phyloP scores from a whole-genome alignment of 2,797 vertebrate species.

The Crenichthys baileyi region DNA sequence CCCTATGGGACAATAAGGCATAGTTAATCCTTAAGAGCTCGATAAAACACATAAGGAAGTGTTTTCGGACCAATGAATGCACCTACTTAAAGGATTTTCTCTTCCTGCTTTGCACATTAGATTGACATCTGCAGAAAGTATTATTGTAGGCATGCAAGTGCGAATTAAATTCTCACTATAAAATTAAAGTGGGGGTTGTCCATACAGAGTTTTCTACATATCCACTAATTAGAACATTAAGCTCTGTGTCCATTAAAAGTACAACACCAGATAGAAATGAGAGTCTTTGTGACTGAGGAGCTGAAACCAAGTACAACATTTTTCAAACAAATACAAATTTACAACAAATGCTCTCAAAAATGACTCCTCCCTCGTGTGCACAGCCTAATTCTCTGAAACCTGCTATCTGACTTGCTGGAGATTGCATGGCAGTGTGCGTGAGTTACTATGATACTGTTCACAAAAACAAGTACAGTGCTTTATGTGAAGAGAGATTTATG shows the following conservation, averaged over 20 bases:
- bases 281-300: constrained; percentile 6
- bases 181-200: background rate
- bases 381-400: constrained; percentile 27
- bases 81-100: background rate
- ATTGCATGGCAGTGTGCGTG: constrained; percentile 2
- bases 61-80: too few relatives aligned
- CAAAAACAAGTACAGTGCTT: constrained; percentile 30
- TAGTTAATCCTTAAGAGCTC: too few relatives aligned
- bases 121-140: background rate
- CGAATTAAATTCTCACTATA: background rate
- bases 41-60: background rate
- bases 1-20: background rate
- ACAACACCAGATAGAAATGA: background rate
- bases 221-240: background rate
- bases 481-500: constrained; percentile 58
- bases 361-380: constrained; percentile 28
- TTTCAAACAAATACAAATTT: too few relatives aligned
- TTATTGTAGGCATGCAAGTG: background rate
- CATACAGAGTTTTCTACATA: background rate
- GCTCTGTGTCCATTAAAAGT: background rate
- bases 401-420: constrained; percentile 34
- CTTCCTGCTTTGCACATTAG: background rate
- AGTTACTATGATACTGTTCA: constrained; percentile 40
- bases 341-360: too few relatives aligned
- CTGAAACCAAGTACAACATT: background rate